Base-by-base conservation (phyloP, 2,888 invertebrate species). In the Choreutis nemorana region DNA sequence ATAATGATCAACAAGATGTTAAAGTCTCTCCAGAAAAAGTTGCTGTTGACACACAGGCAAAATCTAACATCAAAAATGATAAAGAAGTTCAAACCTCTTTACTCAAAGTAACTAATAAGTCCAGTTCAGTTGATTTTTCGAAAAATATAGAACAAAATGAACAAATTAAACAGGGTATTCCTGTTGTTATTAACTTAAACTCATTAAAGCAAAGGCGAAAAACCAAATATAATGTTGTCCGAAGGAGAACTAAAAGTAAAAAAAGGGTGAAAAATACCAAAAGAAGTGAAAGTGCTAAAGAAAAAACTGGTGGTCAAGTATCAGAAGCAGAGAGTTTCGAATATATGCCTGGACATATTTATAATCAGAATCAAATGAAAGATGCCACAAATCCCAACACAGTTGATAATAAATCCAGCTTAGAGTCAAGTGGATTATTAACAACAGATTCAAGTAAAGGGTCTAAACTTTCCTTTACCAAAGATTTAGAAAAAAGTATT, bases 321-420 rank as follows among this genome's bases (percentile, higher is more conserved):
- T 56, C 84, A 37, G 81, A 83, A 47, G 85, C 85, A 16, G 84
- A 86, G 44, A 87, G 87, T 50, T 87, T 87, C 59, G 86, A 87
- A 53, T 87, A 87, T 49, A 67, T 82, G 62, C 80, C 79, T 28
- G 81, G 80, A 2, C 71, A 84, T 44, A 67, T 82, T 32, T 86
- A 83, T 44, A 81, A 83, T 42, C 81, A 82, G 43, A 80, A 71
- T 31, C 60, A 67, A 47, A 42, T 58, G 22, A 52, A 56, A 27
- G 43, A 48, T 23, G 33, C 30, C 15, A 32, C 23, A n/a, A 26
- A 35, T 24, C 29, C 26, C 10, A 26, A 26, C 10, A 8, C 26
- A 15, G 53, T 45, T 31, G 71, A 59, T 1, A 75, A 75, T 40
- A 77, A 72, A 44, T 78, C 75, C 10, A 78, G 75, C 30, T 54